Evolutionary conservation across 2,888 invertebrate species (phyloP).

Genomic region (Drosophila ustulata): DNA sequence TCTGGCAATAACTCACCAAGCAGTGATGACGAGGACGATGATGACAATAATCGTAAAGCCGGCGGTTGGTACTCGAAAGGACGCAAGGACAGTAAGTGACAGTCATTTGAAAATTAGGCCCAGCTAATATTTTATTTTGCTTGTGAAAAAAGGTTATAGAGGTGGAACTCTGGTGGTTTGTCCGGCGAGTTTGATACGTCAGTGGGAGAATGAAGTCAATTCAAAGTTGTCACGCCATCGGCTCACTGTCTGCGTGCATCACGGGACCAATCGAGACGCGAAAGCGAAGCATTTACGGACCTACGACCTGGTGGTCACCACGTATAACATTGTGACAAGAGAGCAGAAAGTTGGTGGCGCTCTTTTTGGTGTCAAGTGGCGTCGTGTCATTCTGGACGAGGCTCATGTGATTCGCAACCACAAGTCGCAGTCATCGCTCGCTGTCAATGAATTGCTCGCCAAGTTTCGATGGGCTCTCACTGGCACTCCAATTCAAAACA

Average conservation of each 20-base stretch:
- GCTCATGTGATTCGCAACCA: slow-evolving; percentile 96
- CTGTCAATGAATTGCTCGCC: slow-evolving; percentile 87
- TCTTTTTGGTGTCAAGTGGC: slow-evolving; percentile 91
- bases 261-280: slow-evolving; percentile 91
- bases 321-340: slow-evolving; percentile 91
- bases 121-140: not conserved
- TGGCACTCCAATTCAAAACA: slow-evolving; percentile 98
- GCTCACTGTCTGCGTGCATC: slow-evolving; percentile 90
- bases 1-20: slow-evolving; percentile 55
- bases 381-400: slow-evolving; percentile 95
- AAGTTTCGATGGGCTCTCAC: slow-evolving; percentile 93
- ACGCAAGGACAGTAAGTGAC: slow-evolving; percentile 78
- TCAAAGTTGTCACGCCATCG: slow-evolving; percentile 87
- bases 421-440: slow-evolving; percentile 90
- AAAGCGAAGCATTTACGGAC: slow-evolving; percentile 88
- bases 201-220: slow-evolving; percentile 94
- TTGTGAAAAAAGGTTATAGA: slow-evolving; percentile 82
- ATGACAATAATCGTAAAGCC: slow-evolving; percentile 23
- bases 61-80: slow-evolving; percentile 81
- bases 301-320: slow-evolving; percentile 94
- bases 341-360: slow-evolving; percentile 88
- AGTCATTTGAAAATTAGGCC: not conserved
- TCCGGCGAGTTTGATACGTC: slow-evolving; percentile 95
- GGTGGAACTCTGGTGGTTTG: slow-evolving; percentile 96
- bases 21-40: slow-evolving; percentile 62